Evolutionary conservation across 1,140 invertebrate species (phyloP), one percentile per base, ranked within the genome.

Genomic region (Scaptomyza hsui): DNA sequence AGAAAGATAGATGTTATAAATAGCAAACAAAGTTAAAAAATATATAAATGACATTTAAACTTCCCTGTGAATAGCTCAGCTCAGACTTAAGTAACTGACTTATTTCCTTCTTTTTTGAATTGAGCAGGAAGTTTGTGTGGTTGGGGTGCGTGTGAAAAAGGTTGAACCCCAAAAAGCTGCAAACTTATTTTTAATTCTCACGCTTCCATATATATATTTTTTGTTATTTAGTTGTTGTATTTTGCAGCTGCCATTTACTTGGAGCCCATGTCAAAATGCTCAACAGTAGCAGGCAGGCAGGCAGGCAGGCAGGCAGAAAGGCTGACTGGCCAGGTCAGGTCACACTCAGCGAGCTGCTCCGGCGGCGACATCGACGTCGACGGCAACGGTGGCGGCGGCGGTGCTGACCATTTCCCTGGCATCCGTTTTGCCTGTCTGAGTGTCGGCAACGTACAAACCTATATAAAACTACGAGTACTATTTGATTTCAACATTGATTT

Each of bases 401-500:
- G 7, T 52, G 77, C 81, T 85, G 82, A 77, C 81, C 81, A 85
- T 85, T 85, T 86, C 62, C 77, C 70, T 56, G 77, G 82, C 73
- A 71, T 85, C 81, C 81, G 81, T 16, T 77, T 68, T 26, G 47
- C 62, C 56, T 41, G 49, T 41, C 51, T 49, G 56, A 59, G 45
- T 26, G 24, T 19, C 7, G 18, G 41, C 9, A 21, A 26, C 18
- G 18, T 37, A 37, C 32, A 37, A 37, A 37, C 32, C 10, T 26
- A 67, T 67, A 77, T 59, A 77, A 70, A 88, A 88, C 75, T 75
- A 78, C 60, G 67, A 70, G 67, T 70, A 64, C 82, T 88, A 88
- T 88, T 88, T 88, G 82, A 88, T 88, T 88, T 88, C 83, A 88
- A 74, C 82, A 88, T 88, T 88, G 82, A 88, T 88, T 88, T 88